Percentiles rank a stretch among this genome's conserved stretches.
Conservation (phyloP, 2,113 vertebrate species). For the Platysteira castanea region DNA sequence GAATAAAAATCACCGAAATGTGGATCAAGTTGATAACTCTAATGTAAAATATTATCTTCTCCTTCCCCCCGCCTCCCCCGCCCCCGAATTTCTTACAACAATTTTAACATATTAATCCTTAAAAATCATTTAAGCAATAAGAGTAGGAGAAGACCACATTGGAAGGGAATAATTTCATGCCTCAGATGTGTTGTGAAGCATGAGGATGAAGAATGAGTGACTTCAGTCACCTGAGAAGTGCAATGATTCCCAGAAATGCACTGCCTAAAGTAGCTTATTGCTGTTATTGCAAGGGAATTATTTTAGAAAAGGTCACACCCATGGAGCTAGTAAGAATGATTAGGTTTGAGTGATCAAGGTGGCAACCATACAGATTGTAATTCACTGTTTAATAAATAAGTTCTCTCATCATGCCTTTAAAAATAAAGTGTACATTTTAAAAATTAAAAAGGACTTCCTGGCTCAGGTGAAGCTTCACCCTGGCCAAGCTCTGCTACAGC, state of each 20-base stretch:
- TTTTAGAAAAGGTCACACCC: constrained; percentile 33
- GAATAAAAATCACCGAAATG: constrained; percentile 24
- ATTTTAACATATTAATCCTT: constrained; percentile 41
- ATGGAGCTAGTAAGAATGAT: neutral
- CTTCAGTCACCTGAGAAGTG: constrained; percentile 37
- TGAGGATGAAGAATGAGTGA: constrained; percentile 8
- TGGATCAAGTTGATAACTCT: constrained; percentile 8
- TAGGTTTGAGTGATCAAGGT: neutral
- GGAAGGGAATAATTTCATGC: constrained; percentile 53
- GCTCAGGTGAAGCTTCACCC: neutral
- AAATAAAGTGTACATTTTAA: neutral
- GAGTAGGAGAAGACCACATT: neutral
- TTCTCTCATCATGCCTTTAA: neutral
- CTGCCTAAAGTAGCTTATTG: constrained; percentile 5
- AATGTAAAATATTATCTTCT: constrained; percentile 10
- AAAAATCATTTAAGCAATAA: constrained; percentile 42
- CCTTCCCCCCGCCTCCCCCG: accelerated
- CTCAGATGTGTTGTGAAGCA: constrained; percentile 32
- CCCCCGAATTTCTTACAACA: neutral
- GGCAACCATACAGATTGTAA: neutral
- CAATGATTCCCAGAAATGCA: constrained; percentile 10
- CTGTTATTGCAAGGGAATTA: neutral
- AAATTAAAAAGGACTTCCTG: neutral
- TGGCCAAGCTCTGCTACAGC: neutral
- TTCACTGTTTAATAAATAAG: neutral